Evolutionary conservation across 2,797 vertebrate species (phyloP).

Genomic region (Merluccius polli): DNA sequence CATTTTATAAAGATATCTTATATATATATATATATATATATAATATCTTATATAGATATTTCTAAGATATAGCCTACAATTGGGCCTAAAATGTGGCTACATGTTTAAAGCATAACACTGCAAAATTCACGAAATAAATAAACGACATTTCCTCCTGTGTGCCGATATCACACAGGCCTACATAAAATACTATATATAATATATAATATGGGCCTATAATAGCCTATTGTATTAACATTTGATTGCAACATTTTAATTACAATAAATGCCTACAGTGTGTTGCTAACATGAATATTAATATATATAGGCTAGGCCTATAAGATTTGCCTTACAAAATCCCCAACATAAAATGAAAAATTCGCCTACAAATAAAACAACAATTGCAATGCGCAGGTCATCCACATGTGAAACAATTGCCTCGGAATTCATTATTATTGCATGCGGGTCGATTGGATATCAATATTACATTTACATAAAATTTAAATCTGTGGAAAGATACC

Average conservation of each 20-base stretch:
- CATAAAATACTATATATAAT: too few relatives aligned
- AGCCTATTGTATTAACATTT: too few relatives aligned
- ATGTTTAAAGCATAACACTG: not conserved
- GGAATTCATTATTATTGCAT: constrained; percentile 81
- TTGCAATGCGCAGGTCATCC: constrained; percentile 76
- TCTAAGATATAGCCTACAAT: not conserved
- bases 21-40: too few relatives aligned
- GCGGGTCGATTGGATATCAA: constrained; percentile 77
- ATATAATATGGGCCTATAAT: too few relatives aligned
- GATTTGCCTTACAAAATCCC: not conserved
- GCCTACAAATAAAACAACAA: constrained; percentile 17
- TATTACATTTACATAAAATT: constrained; percentile 89
- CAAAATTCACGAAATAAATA: too few relatives aligned
- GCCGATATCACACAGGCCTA: too few relatives aligned
- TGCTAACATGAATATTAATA: not conserved
- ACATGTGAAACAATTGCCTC: constrained; percentile 86
- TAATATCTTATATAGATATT: too few relatives aligned
- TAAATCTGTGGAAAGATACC: constrained; percentile 83
- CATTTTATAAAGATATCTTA: too few relatives aligned
- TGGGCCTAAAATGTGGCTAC: not conserved
- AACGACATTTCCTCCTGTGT: too few relatives aligned
- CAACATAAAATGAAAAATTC: not conserved
- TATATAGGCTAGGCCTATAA: not conserved
- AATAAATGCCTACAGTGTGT: not conserved
- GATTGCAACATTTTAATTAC: too few relatives aligned